These are phyloP conservation scores for Dicrostonyx torquatus DNA, from an alignment of 2,797 vertebrate genomes.

Conservation along the genomic window DNA sequence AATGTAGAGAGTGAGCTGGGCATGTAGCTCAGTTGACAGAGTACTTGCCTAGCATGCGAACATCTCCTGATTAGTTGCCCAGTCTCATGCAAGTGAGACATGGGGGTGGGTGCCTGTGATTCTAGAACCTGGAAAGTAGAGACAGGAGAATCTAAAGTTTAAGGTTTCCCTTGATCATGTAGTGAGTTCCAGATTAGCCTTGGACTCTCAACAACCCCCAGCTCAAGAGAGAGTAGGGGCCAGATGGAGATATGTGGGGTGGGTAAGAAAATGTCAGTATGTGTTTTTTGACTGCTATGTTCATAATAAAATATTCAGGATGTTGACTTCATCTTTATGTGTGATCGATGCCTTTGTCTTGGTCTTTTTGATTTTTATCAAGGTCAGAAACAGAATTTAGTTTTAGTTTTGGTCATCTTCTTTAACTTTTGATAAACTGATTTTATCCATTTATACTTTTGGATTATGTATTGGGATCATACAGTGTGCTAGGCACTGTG, in stretches of 20 bases:
- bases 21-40: not conserved
- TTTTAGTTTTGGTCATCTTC: not conserved
- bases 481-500: not conserved
- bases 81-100: not conserved
- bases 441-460: constrained; percentile 14
- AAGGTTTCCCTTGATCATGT: not conserved
- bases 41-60: not conserved
- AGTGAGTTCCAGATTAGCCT: not conserved
- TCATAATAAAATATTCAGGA: not conserved
- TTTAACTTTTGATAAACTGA: not conserved
- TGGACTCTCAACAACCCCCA: too few relatives aligned
- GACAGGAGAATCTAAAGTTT: not conserved
- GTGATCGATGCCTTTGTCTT: not conserved
- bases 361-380: not conserved
- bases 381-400: not conserved
- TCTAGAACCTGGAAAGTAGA: not conserved
- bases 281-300: not conserved
- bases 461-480: not conserved
- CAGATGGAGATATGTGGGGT: too few relatives aligned
- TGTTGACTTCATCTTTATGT: not conserved
- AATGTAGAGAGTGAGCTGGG: not conserved
- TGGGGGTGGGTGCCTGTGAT: not conserved
- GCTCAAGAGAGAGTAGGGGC: not conserved
- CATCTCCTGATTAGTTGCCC: not conserved
- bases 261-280: not conserved